Conservation (phyloP, 1,140 invertebrate genomes). For the Lasioglossum albipes region DNA sequence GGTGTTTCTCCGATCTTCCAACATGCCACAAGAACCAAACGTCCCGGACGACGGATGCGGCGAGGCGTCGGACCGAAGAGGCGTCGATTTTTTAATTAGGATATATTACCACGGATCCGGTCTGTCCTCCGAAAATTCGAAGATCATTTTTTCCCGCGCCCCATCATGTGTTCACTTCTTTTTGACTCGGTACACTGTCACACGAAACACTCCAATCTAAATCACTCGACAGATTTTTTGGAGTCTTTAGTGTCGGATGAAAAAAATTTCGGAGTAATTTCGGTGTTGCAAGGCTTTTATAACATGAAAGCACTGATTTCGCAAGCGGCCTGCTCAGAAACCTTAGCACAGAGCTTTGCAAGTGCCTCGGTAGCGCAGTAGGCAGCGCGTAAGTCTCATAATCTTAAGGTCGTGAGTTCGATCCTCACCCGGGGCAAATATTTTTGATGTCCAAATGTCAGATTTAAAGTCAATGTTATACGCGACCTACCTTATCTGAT, state of each 20-base stretch:
- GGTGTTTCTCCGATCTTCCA: slow-evolving; percentile 49
- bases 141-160: slow-evolving; percentile 17
- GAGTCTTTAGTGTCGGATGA: background rate
- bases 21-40: slow-evolving; percentile 40
- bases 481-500: too few species aligned
- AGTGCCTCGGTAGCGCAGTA: slow-evolving; percentile 93
- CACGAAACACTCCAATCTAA: background rate
- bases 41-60: slow-evolving; percentile 57
- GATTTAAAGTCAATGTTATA: background rate
- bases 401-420: slow-evolving; percentile 98
- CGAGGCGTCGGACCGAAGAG: slow-evolving; percentile 70
- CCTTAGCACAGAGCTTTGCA: background rate
- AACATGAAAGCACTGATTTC: background rate
- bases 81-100: slow-evolving; percentile 77
- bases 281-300: too few species aligned
- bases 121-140: slow-evolving; percentile 17
- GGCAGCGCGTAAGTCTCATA: slow-evolving; percentile 98
- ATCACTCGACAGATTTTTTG: background rate
- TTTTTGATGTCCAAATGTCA: slow-evolving; percentile 74
- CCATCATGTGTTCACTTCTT: slow-evolving; percentile 4
- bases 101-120: slow-evolving; percentile 63
- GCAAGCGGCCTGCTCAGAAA: background rate
- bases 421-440: slow-evolving; percentile 93
- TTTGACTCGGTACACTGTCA: background rate
- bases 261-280: background rate